A percentile compares a stretch with the other conserved stretches of the same genome.
These are phyloP conservation scores for Rallus limicola DNA, from an alignment of 2,113 vertebrate species.

Conservation along the genomic window DNA sequence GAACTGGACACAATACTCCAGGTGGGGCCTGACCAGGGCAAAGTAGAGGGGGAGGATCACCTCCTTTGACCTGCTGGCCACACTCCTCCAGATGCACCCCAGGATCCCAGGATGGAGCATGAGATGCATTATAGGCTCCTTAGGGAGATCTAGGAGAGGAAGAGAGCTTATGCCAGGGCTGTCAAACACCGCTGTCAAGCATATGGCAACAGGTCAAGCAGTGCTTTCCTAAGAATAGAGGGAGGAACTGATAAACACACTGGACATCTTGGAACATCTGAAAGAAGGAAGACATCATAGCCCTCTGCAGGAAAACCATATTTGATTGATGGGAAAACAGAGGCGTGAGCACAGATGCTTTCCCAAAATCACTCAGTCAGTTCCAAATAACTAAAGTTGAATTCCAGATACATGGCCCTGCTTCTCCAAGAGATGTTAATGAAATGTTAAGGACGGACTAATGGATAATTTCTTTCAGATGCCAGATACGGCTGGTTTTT, in stretches of 20 bases:
- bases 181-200: neutral
- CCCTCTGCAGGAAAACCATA: neutral
- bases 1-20: too few species aligned
- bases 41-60: too few species aligned
- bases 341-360: neutral
- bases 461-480: neutral
- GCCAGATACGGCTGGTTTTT: neutral
- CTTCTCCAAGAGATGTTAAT: neutral
- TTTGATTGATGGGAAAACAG: neutral
- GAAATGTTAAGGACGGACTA: neutral
- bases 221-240: neutral
- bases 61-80: too few species aligned
- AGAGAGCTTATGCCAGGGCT: neutral
- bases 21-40: too few species aligned
- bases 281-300: neutral
- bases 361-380: neutral
- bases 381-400: neutral
- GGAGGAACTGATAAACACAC: neutral
- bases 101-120: too few species aligned
- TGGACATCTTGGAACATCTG: neutral
- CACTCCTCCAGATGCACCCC: too few species aligned
- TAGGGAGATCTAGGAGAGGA: neutral
- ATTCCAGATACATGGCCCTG: accelerated
- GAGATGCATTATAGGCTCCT: neutral
- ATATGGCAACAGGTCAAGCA: neutral